Base-by-base conservation (phyloP, 2,113 vertebrate species). In the Gavialis gangeticus region DNA sequence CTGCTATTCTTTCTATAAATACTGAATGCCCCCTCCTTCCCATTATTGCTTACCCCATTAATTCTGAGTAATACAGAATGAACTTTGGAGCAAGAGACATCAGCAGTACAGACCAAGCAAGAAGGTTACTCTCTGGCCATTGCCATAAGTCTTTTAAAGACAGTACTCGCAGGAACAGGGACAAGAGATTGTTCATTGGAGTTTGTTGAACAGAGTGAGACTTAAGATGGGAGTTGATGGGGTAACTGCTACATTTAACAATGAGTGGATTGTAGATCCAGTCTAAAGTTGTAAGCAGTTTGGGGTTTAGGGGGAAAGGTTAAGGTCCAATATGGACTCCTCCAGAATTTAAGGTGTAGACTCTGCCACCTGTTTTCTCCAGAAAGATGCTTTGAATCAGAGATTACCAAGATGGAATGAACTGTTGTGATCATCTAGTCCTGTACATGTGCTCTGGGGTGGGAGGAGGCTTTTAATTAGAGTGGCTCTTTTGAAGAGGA, bases 211-310 rank as follows among this genome's bases (percentile, higher is more conserved):
- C 21, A 28, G 25, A 28, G 12, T 24, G 62, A 55, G 18, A 3
- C 71, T 12, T 17, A 24, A 69, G 10, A 59, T 19, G 18, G 30
- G 9, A 78, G 8, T n/a, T 25, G 78, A 46, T 46, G 6, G 28
- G 2, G 2, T 58, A 67, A 22, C 16, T 16, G 64, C 30, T 64
- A 4, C 10, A n/a, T 8, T 62, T 84, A 57, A 19, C 8, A 59
- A n/a, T n/a, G 57, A 71, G 76, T 0, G 34, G 6, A 22, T 13
- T 73, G 24, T 0, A 0, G 28, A 4, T 63, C 10, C 1, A 9
- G 13, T 80, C 58, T 64, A 34, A 75, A 58, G 10, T 18, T 79
- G 16, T 15, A 28, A 56, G 10, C 5, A 81, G 57, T 16, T 37
- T 4, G 14, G 56, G 34, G 1, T 25, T 56, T 2, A 71, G n/a